Base-by-base conservation (phyloP, 2,888 invertebrate species). In the Archips xylosteana region DNA sequence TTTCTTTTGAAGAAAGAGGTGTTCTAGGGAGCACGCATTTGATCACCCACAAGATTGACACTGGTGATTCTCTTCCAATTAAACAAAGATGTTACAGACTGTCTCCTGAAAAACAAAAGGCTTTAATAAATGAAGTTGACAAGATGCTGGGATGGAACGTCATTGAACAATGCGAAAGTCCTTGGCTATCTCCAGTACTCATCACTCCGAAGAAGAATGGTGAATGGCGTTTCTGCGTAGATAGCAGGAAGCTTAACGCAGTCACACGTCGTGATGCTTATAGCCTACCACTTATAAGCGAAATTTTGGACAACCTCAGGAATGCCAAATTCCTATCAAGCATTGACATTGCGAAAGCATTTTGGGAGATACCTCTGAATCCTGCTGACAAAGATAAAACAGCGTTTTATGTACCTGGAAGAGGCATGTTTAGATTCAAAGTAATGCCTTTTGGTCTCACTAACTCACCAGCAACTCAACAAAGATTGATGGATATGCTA, bases 41-140 rank as follows among this genome's bases (percentile, higher is more conserved):
- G 6, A 60, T 36, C 9, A 60, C 36, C 1, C 13, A 60, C 36
- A 60, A 36, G 36, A 36, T 60, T 13, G 60, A 59, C 34, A 49
- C 49, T n/a, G n/a, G 49, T 49, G 49, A 49, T 49, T 49, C 49
- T 49, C 49, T n/a, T 49, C 49, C 49, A n/a, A 49, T 49, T n/a
- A 49, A 49, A 5, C 49, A 49, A 49, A 49, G 49, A 49, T 49
- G 13, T 49, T 49, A 49, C 49, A 13, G 49, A n/a, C n/a, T 49
- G 2, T 49, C 49, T 49, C 49, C n/a, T 49, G n/a, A 49, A 49
- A 49, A 49, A 49, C 49, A 49, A 49, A 49, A 49, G 45, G 45
- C 45, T 6, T 2, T 45, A 9, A 45, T 45, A 9, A 45, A 45
- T 10, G 45, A 45, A 9, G 45, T 45, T 6, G 45, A 45, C 45